Evolutionary conservation across 2,113 vertebrate genomes (phyloP).

Genomic region (Calidris pygmaea): DNA sequence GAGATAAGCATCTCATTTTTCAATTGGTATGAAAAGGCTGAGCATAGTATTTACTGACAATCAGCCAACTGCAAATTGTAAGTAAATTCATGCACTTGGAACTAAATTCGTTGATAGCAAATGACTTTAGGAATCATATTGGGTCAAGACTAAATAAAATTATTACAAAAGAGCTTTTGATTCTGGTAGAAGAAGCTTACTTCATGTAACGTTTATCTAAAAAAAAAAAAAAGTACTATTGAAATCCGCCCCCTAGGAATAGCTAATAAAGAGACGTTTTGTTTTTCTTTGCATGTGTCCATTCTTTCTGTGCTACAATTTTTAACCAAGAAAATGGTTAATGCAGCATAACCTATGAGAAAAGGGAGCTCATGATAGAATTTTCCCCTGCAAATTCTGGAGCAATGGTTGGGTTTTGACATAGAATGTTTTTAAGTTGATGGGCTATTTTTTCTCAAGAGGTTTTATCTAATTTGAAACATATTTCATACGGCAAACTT

Average conservation of each 20-base stretch:
- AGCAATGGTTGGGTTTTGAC: background rate
- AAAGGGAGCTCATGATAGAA: background rate
- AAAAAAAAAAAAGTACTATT: background rate
- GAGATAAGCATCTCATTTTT: background rate
- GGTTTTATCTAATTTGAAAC: background rate
- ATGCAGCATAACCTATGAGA: background rate
- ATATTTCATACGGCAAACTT: background rate
- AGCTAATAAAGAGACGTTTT: background rate
- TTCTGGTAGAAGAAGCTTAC: background rate
- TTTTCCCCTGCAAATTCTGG: background rate
- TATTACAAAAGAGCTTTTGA: background rate
- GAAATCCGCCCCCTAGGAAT: background rate
- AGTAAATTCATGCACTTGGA: background rate
- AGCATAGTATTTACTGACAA: background rate
- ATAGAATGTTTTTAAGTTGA: background rate
- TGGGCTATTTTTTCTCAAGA: background rate
- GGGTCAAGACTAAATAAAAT: background rate
- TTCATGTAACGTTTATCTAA: background rate
- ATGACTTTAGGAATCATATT: background rate
- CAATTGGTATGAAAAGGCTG: background rate
- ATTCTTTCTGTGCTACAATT: background rate
- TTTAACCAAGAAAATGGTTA: background rate
- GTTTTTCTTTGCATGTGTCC: background rate
- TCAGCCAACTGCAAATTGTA: background rate
- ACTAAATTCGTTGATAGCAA: background rate